Evolutionary conservation across 1,140 invertebrate species (phyloP), one percentile per base, ranked within the genome.

Genomic region (Dendroctonus ponderosae): DNA sequence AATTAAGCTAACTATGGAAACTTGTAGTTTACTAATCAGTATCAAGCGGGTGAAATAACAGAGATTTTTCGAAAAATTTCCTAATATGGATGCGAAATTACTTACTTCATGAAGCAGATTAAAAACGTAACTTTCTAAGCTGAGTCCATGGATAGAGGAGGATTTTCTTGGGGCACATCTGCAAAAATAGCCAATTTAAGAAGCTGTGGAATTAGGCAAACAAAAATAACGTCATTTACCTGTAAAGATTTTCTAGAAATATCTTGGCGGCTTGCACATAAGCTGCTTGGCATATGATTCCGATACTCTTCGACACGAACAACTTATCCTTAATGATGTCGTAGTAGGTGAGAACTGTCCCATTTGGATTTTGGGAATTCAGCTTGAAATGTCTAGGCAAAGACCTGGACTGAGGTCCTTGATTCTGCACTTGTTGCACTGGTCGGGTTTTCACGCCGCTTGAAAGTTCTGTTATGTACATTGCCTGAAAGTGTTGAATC

Each of bases 271-370:
- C 90, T 75, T 89, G 86, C 41, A 98, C 90, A 82, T 94, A 94
- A 41, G 96, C 92, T 69, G 93, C 85, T 78, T 93, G 92, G 77
- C 91, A 92, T 65, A 98, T 89, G 41, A 98, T 84, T 63, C 89
- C 89, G 78, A 99, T 94, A 81, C 91, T 93, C 85, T 98, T 99
- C 70, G 92, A 92, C 72, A 97, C 96, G 83, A 90, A 93, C 67
- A 98, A 83, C 80, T 91, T 91, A 81, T 98, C 95, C 83, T 93
- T 94, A 77, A 88, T 87, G 72, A 92, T 89, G 81, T 98, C 94
- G 80, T 97, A 99, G 74, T 93, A 95, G 73, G 86, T 91, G 74
- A 89, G 84, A 66, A 89, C 87, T 66, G 88, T 89, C 41, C 89
- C 88, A 65, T 86, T 86, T 44, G 85, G 85, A 71, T 84, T 86